Conservation (phyloP, 2,888 invertebrate genomes). For the Mythimna ferrago region DNA sequence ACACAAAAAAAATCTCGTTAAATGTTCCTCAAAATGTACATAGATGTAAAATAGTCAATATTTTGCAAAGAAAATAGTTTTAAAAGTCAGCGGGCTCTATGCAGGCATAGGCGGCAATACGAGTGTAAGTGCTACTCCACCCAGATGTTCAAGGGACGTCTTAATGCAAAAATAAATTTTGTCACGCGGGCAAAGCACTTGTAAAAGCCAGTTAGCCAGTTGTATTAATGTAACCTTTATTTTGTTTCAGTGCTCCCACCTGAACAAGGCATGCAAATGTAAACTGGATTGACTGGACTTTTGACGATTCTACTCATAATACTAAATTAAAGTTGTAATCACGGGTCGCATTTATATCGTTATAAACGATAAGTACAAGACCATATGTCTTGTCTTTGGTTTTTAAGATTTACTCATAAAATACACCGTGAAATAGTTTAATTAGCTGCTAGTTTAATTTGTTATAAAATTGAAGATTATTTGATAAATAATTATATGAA, state of each 20-base stretch:
- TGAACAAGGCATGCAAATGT: constrained; percentile 45
- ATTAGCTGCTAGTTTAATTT: not conserved
- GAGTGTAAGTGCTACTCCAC: too few relatives aligned
- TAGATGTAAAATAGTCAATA: too few relatives aligned
- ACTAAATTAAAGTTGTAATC: not conserved
- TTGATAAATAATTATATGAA: not conserved
- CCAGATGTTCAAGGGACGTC: too few relatives aligned
- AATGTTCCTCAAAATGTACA: too few relatives aligned
- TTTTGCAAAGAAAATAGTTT: too few relatives aligned
- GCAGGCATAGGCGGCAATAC: too few relatives aligned
- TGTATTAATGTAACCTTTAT: constrained; percentile 4
- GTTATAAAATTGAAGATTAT: constrained; percentile 1
- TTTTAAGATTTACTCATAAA: not conserved
- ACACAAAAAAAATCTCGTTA: too few relatives aligned
- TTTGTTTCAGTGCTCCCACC: constrained; percentile 51
- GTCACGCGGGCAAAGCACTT: not conserved
- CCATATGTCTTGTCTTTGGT: constrained; percentile 1
- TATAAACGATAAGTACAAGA: not conserved
- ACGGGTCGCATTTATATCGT: not conserved
- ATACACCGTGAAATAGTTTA: not conserved
- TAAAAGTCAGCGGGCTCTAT: too few relatives aligned
- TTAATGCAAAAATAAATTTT: not conserved
- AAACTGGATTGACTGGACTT: constrained; percentile 1
- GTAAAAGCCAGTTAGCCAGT: not conserved
- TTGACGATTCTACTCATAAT: not conserved